phyloP scores from a whole-genome alignment of 2,888 invertebrate species.

The Cheilosia soror region DNA sequence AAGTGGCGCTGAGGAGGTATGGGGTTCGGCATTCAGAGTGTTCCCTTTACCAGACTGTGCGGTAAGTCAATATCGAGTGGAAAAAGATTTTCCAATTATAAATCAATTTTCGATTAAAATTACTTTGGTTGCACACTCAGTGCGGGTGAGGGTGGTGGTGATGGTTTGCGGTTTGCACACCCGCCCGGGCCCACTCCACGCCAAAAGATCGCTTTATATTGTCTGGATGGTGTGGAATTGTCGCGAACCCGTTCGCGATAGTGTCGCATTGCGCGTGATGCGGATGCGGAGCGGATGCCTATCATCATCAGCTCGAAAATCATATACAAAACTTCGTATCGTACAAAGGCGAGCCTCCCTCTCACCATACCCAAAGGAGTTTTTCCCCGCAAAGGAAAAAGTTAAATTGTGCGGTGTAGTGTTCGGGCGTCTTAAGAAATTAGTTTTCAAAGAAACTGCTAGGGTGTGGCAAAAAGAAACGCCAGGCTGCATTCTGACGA shows the following conservation, averaged over 20 bases:
- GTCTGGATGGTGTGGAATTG: conserved; percentile 44
- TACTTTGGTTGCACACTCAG: conserved; percentile 78
- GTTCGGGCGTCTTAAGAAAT: conserved; percentile 77
- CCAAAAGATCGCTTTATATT: conserved; percentile 39
- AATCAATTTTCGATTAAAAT: conserved; percentile 84
- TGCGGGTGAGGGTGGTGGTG: not conserved
- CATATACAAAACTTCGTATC: conserved; percentile 43
- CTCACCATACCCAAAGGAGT: conserved; percentile 5
- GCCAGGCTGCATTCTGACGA: conserved; percentile 56
- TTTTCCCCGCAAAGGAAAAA: conserved; percentile 73
- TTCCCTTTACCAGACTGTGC: conserved; percentile 78
- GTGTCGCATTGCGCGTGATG: conserved; percentile 33
- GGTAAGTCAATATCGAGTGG: conserved; percentile 82
- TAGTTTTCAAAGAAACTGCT: conserved; percentile 74
- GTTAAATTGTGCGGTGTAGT: conserved; percentile 78
- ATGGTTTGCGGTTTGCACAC: conserved; percentile 41
- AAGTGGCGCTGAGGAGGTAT: conserved; percentile 33
- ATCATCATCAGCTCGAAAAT: conserved; percentile 56
- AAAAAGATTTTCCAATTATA: conserved; percentile 84
- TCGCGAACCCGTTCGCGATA: conserved; percentile 53
- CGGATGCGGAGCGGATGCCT: conserved; percentile 5
- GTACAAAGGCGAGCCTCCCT: not conserved
- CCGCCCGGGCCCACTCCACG: not conserved
- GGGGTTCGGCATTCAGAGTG: conserved; percentile 9
- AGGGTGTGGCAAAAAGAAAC: conserved; percentile 46